These are phyloP conservation scores for Bursaphelenchus okinawaensis DNA, from an alignment of 2,888 invertebrate genomes.

Conservation along the genomic window DNA sequence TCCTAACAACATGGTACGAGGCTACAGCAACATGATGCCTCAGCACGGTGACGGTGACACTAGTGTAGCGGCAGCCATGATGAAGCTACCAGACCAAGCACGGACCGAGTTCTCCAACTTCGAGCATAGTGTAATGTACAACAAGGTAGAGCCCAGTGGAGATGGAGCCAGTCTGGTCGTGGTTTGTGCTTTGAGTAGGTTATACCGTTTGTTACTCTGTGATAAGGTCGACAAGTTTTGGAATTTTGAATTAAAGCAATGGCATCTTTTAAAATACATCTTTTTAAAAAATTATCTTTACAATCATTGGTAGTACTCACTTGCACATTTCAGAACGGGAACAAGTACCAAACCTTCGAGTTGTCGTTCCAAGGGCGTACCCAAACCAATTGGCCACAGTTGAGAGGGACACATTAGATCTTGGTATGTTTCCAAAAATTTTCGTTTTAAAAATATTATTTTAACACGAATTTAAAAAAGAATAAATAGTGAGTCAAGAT, in stretches of 20 bases:
- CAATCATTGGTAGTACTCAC: no score
- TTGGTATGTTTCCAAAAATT: slow-evolving; percentile 36
- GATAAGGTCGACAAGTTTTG: no score
- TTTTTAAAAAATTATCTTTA: not conserved
- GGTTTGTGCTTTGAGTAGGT: slow-evolving; percentile 39
- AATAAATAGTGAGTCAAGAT: slow-evolving; percentile 27
- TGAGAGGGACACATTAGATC: slow-evolving; percentile 41
- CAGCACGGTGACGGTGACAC: slow-evolving; percentile 1
- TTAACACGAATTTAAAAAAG: no score
- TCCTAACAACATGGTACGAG: not conserved
- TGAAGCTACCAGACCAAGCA: slow-evolving; percentile 29
- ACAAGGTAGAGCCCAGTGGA: slow-evolving; percentile 31
- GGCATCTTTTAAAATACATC: not conserved
- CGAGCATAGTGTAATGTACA: slow-evolving; percentile 38
- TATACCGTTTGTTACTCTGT: no score
- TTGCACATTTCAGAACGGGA: no score
- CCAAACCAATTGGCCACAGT: slow-evolving; percentile 39
- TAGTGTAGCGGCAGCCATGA: not conserved
- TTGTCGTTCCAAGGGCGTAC: slow-evolving; percentile 46
- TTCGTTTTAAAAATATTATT: not conserved
- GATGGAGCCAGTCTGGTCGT: slow-evolving; percentile 29
- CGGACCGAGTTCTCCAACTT: slow-evolving; percentile 35
- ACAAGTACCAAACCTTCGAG: slow-evolving; percentile 42
- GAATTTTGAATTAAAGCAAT: slow-evolving; percentile 3
- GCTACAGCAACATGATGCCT: not conserved